These are phyloP conservation scores for Copidosoma floridanum DNA, from an alignment of 1,140 invertebrate species.

Conservation along the genomic window DNA sequence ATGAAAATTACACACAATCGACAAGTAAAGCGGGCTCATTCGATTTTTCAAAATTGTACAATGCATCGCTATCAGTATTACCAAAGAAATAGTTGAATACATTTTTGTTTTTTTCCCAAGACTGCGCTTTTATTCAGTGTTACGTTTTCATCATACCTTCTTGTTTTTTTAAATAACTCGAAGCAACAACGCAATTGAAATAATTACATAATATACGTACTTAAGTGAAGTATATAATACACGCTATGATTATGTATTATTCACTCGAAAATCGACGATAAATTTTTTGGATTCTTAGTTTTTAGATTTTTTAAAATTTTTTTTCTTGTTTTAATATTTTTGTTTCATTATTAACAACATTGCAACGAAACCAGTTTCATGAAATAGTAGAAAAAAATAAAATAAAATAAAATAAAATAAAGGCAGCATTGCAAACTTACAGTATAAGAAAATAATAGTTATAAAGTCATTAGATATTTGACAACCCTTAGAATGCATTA, in stretches of 20 bases:
- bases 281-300: constrained; percentile 1
- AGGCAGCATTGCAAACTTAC: constrained; percentile 53
- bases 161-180: constrained; percentile 3
- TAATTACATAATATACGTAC: constrained; percentile 15
- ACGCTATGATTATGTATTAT: constrained; percentile 7
- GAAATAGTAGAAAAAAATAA: constrained; percentile 41
- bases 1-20: constrained; percentile 1
- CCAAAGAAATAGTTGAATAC: too few species aligned
- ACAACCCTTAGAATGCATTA: constrained; percentile 39
- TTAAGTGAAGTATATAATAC: constrained; percentile 12
- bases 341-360: constrained; percentile 13
- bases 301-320: constrained; percentile 11
- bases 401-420: too few species aligned
- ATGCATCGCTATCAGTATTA: background rate
- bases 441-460: constrained; percentile 28
- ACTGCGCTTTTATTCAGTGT: too few species aligned
- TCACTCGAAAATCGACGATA: constrained; percentile 5
- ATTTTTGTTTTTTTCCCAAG: too few species aligned
- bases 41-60: constrained; percentile 1
- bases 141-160: constrained; percentile 1
- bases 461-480: constrained; percentile 24
- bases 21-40: constrained; percentile 2
- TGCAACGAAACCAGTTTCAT: constrained; percentile 21
- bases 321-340: background rate
- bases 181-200: constrained; percentile 6